A percentile compares a stretch with the other conserved stretches of the same genome.
These are phyloP conservation scores for Ciconia boyciana DNA, from an alignment of 2,113 vertebrate species.

Conservation along the genomic window DNA sequence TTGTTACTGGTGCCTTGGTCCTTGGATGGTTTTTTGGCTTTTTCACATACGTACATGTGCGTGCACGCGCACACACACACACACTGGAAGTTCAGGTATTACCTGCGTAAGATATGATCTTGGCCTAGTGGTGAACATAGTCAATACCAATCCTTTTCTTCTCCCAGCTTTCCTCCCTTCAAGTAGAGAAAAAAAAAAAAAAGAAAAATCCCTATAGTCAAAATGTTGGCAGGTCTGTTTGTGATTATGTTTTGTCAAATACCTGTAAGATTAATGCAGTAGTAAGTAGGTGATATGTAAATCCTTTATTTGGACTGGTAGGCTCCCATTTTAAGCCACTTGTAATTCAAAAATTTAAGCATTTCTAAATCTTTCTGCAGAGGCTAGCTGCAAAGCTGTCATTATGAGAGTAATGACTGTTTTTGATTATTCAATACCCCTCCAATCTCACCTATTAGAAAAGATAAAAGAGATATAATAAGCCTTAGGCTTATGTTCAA, in stretches of 20 bases:
- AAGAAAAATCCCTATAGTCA: background rate
- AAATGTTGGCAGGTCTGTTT: background rate
- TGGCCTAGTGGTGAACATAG: background rate
- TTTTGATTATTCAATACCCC: background rate
- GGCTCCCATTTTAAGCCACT: background rate
- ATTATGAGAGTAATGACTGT: background rate
- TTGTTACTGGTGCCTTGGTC: background rate
- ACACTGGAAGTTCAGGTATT: background rate
- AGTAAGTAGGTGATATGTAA: background rate
- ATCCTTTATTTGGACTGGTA: background rate
- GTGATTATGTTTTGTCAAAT: background rate
- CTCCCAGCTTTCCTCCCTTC: background rate
- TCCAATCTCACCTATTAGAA: background rate
- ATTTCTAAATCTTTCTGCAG: background rate
- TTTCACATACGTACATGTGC: background rate
- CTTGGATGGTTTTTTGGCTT: background rate
- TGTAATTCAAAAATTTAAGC: background rate
- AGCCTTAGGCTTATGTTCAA: background rate
- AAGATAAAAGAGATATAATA: background rate
- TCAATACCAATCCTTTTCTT: background rate
- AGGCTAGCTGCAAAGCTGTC: background rate
- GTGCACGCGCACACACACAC: fast-evolving
- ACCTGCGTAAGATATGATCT: background rate
- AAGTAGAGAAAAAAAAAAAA: too few species aligned
- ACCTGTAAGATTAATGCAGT: background rate